Percentiles rank a stretch among this genome's conserved stretches.
Conservation (phyloP, 2,113 vertebrate genomes). For the Megaceryle maxima region DNA sequence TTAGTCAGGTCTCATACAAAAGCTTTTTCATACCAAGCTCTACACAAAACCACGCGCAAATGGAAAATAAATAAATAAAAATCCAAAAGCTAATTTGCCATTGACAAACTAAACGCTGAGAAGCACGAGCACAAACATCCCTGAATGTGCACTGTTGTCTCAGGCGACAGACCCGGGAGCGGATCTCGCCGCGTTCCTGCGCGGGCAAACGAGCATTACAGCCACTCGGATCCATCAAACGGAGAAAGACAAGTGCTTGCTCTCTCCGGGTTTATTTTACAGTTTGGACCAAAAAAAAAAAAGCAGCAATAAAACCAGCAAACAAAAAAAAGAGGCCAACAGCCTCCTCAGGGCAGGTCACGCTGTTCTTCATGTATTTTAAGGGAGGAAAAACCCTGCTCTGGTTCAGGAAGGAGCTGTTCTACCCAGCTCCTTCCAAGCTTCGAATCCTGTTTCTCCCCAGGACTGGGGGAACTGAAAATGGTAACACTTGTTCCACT, state of each 20-base stretch:
- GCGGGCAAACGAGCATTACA: not conserved
- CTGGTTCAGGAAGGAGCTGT: not conserved
- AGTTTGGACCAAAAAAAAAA: not conserved
- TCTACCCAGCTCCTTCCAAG: not conserved
- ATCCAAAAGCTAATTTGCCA: not conserved
- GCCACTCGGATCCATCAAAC: not conserved
- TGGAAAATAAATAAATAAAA: not conserved
- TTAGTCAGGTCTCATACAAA: not conserved
- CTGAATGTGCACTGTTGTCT: not conserved
- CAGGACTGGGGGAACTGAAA: not conserved
- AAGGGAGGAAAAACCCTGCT: not conserved
- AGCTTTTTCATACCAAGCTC: not conserved
- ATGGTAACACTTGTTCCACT: rapidly evolving
- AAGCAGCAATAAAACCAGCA: slow-evolving; percentile 13
- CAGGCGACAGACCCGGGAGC: not conserved
- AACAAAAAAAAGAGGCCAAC: slow-evolving; percentile 1
- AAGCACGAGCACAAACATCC: not conserved
- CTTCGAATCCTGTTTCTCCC: rapidly evolving
- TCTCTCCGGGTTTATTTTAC: not conserved
- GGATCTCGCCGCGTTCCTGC: not conserved
- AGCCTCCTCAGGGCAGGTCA: slow-evolving; percentile 29
- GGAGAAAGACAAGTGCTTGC: not conserved
- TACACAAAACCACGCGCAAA: not conserved
- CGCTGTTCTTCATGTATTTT: not conserved
- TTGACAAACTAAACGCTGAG: not conserved